Conservation (phyloP, 2,113 vertebrate species). For the Antigone vipio region DNA sequence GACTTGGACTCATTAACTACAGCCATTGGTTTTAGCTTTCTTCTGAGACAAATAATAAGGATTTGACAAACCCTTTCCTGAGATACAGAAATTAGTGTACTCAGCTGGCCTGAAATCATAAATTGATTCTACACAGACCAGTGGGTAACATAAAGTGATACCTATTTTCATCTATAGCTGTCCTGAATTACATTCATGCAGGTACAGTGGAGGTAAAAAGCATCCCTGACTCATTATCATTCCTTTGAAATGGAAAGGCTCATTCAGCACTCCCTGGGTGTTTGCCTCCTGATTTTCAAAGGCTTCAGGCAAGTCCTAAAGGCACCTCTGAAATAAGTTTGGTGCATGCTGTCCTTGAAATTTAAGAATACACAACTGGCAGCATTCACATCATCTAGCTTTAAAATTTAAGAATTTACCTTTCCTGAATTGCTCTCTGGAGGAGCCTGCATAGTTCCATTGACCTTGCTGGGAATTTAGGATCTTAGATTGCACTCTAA, state of each 20-base stretch:
- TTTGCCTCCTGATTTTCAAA: neutral
- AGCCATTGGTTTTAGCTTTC: neutral
- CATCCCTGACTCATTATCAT: neutral
- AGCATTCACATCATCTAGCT: neutral
- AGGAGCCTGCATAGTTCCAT: neutral
- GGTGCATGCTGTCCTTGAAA: neutral
- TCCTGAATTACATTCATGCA: neutral
- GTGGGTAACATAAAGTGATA: neutral
- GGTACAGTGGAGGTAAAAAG: neutral
- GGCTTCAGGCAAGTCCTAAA: neutral
- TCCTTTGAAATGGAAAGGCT: neutral
- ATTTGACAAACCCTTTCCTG: neutral
- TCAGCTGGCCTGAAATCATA: neutral
- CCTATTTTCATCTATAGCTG: neutral
- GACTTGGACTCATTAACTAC: neutral
- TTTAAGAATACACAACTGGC: neutral
- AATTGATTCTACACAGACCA: neutral
- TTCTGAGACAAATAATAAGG: neutral
- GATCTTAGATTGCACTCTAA: neutral
- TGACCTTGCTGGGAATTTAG: neutral
- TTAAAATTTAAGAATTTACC: constrained; percentile 18
- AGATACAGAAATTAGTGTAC: neutral
- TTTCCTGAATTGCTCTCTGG: constrained; percentile 6
- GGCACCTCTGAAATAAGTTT: neutral
- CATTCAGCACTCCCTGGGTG: neutral